Evolutionary conservation across 2,113 vertebrate species (phyloP), one percentile per base, ranked within the genome.

Genomic region (Siphamia tubifer): DNA sequence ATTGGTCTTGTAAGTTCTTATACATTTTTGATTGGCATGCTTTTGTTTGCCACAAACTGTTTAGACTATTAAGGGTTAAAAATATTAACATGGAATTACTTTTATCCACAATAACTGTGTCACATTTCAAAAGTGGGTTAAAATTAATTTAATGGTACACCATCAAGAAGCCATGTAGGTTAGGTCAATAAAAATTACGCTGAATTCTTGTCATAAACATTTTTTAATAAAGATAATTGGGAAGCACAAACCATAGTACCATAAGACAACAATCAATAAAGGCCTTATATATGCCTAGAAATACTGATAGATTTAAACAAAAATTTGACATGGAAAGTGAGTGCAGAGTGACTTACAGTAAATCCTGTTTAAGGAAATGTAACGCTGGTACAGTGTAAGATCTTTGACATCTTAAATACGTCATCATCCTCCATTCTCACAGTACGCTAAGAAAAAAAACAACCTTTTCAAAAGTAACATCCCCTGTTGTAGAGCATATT

Each of bases 351-450:
- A 79, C 48, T 71, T 86, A 89, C 83, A 88, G 83, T 87, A 85
- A 88, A 86, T 79, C 63, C 51, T 77, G 73, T 65, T 75, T 30
- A 38, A 56, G 35, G 67, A 75, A 82, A 60, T 49, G 11, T 48
- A 20, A 55, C 66, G 45, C 58, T 86, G 74, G 55, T 83, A 85
- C 89, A 91, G 89, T 91, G 87, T 90, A 77, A 82, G 64, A 81
- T 88, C 30, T 75, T 78, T 70, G 38, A 66, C 47, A 56, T 42
- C 44, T 77, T 32, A 43, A 71, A 63, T 15, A 49, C 20, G 55
- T 43, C 47, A 54, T 67, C 44, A 55, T 53, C 48, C 34, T 61
- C 67, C 31, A 67, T 64, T 81, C 78, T 85, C 83, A 89, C 81
- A 87, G 85, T 89, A 76, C 80, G 36, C 62, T 68, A 47, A 80